Evolutionary conservation across 1,140 invertebrate species (phyloP).

Genomic region (Alviniconcha marisindica): DNA sequence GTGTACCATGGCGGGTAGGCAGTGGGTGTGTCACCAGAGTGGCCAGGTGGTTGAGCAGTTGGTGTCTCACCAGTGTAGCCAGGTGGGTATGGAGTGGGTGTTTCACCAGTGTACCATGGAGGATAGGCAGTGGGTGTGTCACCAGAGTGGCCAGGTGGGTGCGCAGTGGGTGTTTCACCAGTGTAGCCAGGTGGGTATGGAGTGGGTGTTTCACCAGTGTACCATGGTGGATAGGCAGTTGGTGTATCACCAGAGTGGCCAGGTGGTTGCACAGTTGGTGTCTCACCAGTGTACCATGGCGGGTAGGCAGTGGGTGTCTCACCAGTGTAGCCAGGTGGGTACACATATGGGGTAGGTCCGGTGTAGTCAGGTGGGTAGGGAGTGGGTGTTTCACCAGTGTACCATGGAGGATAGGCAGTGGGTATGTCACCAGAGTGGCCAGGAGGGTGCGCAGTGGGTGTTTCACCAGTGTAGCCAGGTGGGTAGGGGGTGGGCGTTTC

Average conservation of each 20-base stretch:
- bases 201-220: not conserved
- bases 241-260: conserved; percentile 14
- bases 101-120: not conserved
- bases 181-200: not conserved
- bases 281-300: not conserved
- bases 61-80: conserved; percentile 7
- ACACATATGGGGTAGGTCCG: not conserved
- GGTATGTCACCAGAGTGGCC: conserved; percentile 25
- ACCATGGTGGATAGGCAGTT: not conserved
- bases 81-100: conserved; percentile 1
- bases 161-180: not conserved
- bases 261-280: not conserved
- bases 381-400: conserved; percentile 2
- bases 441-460: conserved; percentile 19
- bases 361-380: conserved; percentile 29
- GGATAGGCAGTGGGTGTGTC: not conserved
- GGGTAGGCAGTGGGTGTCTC: conserved; percentile 30
- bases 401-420: not conserved
- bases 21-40: conserved; percentile 14
- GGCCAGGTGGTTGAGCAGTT: conserved; percentile 1
- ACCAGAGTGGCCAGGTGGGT: not conserved
- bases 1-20: conserved; percentile 31
- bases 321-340: not conserved
- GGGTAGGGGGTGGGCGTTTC: not conserved
- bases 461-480: conserved; percentile 1